phyloP scores from a whole-genome alignment of 2,888 invertebrate species.

The Diaphora mendica region DNA sequence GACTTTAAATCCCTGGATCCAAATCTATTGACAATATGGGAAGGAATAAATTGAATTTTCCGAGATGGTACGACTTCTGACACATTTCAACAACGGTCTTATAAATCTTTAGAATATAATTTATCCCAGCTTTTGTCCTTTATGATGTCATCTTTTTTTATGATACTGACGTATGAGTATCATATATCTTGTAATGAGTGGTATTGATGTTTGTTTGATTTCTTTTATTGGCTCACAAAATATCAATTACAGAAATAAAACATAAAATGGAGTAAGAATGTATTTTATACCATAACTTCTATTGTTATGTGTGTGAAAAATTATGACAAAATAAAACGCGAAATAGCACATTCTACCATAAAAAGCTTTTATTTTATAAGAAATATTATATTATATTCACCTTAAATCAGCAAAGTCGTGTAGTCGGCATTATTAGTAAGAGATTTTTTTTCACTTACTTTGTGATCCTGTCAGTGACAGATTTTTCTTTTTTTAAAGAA shows the following conservation, averaged over 20 bases:
- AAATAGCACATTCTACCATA: too few species aligned
- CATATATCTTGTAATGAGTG: slow-evolving; percentile 31
- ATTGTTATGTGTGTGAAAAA: background rate
- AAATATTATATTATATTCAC: too few species aligned
- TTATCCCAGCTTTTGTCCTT: slow-evolving; percentile 34
- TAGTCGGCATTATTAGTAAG: too few species aligned
- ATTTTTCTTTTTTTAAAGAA: too few species aligned
- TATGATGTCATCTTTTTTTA: slow-evolving; percentile 29
- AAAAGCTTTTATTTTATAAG: too few species aligned
- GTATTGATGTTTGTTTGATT: slow-evolving; percentile 26
- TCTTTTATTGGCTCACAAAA: slow-evolving; percentile 12
- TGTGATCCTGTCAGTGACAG: too few species aligned
- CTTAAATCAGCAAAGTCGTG: too few species aligned
- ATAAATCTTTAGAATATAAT: slow-evolving; percentile 15
- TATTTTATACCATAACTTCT: background rate
- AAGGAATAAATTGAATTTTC: slow-evolving; percentile 69
- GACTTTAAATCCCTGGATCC: slow-evolving; percentile 69
- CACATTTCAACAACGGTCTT: slow-evolving; percentile 10
- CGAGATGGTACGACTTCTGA: slow-evolving; percentile 43
- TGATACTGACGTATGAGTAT: slow-evolving; percentile 26
- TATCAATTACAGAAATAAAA: background rate
- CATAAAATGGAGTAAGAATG: background rate
- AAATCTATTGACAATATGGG: slow-evolving; percentile 56
- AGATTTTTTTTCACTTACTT: too few species aligned
- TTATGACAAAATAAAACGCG: background rate